phyloP scores from a whole-genome alignment of 2,113 vertebrate genomes.

The Irena cyanogastra region DNA sequence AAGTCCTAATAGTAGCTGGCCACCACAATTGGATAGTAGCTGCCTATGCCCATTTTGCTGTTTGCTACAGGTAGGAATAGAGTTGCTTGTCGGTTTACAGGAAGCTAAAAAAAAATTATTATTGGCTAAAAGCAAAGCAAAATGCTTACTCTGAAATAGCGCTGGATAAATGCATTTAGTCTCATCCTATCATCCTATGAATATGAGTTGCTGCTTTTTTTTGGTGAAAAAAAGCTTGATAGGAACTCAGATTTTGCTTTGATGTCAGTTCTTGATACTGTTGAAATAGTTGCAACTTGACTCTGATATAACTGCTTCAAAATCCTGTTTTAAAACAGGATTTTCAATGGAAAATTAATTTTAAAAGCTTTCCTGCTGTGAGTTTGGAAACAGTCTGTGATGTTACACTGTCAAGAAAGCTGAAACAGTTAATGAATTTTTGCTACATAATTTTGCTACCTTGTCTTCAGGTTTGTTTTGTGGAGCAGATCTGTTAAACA shows the following conservation, averaged over 20 bases:
- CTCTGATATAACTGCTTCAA: neutral
- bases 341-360: neutral
- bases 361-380: neutral
- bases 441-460: neutral
- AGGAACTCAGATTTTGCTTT: neutral
- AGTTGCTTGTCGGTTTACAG: neutral
- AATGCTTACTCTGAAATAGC: neutral
- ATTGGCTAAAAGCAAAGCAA: neutral
- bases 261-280: neutral
- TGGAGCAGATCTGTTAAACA: neutral
- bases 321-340: neutral
- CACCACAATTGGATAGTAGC: constrained; percentile 99
- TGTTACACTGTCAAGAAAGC: neutral
- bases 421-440: neutral
- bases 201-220: neutral
- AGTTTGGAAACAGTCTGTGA: neutral
- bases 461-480: neutral
- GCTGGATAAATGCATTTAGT: neutral
- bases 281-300: neutral
- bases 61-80: constrained; percentile 90
- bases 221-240: neutral
- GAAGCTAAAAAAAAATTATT: neutral
- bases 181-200: neutral
- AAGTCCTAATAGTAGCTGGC: constrained; percentile 93
- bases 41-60: constrained; percentile 95